These are phyloP conservation scores for Rhabdomys dilectus DNA, from an alignment of 2,113 vertebrate species.

Conservation along the genomic window DNA sequence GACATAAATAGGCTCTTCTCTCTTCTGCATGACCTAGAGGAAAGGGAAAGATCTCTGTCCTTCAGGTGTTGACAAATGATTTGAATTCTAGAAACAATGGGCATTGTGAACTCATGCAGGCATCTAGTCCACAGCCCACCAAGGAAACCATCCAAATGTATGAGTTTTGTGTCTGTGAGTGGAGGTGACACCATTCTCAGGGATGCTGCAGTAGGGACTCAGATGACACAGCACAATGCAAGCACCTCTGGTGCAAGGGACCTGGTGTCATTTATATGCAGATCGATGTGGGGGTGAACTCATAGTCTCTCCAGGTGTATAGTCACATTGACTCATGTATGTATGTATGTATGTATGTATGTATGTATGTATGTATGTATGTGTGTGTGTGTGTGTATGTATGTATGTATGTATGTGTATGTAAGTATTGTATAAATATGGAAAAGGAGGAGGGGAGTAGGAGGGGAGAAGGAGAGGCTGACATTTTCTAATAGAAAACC, in stretches of 20 bases:
- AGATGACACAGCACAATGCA: not conserved
- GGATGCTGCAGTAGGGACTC: not conserved
- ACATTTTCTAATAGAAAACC: not conserved
- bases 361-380: too few species aligned
- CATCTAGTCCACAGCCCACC: not conserved
- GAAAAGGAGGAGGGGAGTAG: not conserved
- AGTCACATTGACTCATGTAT: fast-evolving
- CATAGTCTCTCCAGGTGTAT: not conserved
- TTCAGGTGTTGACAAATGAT: fast-evolving
- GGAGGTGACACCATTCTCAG: not conserved
- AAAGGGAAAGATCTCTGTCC: not conserved
- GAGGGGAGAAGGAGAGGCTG: not conserved
- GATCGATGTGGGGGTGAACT: too few species aligned
- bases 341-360: fast-evolving
- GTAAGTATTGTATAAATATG: fast-evolving
- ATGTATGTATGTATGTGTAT: too few species aligned
- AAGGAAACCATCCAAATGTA: not conserved
- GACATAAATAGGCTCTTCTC: not conserved
- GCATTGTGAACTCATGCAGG: not conserved
- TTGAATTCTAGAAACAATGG: not conserved
- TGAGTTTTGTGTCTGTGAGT: not conserved
- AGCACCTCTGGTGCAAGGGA: not conserved
- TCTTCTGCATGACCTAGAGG: not conserved
- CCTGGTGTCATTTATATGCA: too few species aligned
- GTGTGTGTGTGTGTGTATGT: too few species aligned